Evolutionary conservation across 1,140 invertebrate genomes (phyloP).

Genomic region (Ceratina japonica): DNA sequence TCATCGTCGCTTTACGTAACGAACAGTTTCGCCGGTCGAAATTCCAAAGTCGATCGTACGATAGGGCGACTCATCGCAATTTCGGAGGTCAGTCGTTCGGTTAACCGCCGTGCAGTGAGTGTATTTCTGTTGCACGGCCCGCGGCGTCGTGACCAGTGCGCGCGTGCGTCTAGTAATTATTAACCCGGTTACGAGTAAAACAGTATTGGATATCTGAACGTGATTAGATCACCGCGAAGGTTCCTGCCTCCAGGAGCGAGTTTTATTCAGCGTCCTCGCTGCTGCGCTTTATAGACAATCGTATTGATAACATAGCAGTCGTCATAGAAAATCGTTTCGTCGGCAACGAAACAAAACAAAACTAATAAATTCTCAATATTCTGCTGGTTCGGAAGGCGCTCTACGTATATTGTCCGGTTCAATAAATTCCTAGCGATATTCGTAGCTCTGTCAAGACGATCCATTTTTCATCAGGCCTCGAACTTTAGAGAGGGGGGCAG

Average conservation of each 20-base stretch:
- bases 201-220: no score
- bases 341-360: no score
- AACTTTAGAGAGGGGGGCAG: neutral
- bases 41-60: neutral
- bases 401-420: neutral
- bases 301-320: no score
- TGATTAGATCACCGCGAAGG: no score
- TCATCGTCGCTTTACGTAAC: slow-evolving; percentile 1
- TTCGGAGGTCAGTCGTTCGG: neutral
- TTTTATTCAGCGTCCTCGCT: no score
- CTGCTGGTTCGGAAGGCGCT: neutral
- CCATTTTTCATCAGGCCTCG: slow-evolving; percentile 9
- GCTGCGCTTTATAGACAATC: no score
- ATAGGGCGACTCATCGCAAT: neutral
- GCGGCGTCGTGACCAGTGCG: neutral
- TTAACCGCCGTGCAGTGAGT: no score
- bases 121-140: no score
- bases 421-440: neutral
- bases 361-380: neutral
- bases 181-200: neutral
- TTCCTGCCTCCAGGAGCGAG: no score
- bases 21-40: neutral
- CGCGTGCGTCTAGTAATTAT: neutral
- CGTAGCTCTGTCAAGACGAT: neutral
- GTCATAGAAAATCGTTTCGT: no score